Base-by-base conservation (phyloP, 1,140 invertebrate species). In the Aphaenogaster rudis region DNA sequence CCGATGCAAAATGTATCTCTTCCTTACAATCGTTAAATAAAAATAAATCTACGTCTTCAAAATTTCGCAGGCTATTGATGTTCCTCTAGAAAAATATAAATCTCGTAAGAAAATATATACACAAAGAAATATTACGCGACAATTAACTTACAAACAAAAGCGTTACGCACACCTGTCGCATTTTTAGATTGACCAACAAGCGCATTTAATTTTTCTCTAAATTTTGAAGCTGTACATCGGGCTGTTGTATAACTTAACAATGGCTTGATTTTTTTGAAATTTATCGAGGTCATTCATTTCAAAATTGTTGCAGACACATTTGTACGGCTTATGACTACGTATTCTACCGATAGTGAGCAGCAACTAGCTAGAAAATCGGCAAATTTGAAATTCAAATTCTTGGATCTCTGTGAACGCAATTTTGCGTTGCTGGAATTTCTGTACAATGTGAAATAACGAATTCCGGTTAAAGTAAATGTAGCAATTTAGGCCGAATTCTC, bases 351-450 rank as follows among this genome's bases (percentile, higher is more conserved):
- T 36, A 61, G 79, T 57, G 79, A 81, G 67, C 66, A 71, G 48
- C 15, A 50, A 66, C 39, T 48, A 69, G 45, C 69, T 74, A 50
- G 69, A 84, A 76, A 74, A 84, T 82, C 67, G 57, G 33, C 8
- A 61, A 28, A 74, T 74, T 61, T 76, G 54, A 84, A 76, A 84
- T 84, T 84, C 69, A 76, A 61, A 76, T 82, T 74, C 52, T 15
- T 39, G 67, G 15, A 82, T 84, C 72, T 74, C 42, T 84, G 52
- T 45, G 28, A 74, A 63, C 13, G 54, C 69, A 50, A 84, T 74
- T 82, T 74, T 42, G 67, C 66, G 28, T 52, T 59, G 67, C 52
- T 59, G 42, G 33, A 74, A 59, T 71, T 7, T 52, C 63, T 63
- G 36, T 81, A 81, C 45, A 81, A 81, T 69, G 64, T 11, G 39